These are phyloP conservation scores for Tortrix viridana DNA, from an alignment of 2,888 invertebrate species.

Conservation along the genomic window DNA sequence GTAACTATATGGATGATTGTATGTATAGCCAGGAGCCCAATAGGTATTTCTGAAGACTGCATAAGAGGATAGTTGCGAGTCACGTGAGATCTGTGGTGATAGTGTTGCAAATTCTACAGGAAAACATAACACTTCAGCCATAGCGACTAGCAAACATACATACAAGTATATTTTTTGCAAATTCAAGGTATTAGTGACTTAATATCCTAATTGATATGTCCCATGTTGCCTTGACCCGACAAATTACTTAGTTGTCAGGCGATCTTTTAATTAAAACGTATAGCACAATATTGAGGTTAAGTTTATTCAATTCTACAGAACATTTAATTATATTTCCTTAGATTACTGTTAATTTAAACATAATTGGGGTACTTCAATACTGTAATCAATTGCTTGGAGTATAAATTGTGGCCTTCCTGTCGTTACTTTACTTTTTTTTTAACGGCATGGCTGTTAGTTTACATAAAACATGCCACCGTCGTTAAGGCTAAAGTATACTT, in stretches of 20 bases:
- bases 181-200: too few relatives aligned
- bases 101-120: too few relatives aligned
- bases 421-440: conserved; percentile 1
- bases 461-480: too few relatives aligned
- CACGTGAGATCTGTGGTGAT: too few relatives aligned
- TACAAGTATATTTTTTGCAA: too few relatives aligned
- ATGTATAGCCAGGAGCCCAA: too few relatives aligned
- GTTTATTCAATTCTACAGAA: conserved; percentile 14
- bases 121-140: too few relatives aligned
- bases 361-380: conserved; percentile 23
- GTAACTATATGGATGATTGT: too few relatives aligned
- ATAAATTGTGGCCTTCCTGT: conserved; percentile 3
- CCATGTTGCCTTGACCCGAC: conserved; percentile 27
- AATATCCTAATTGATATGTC: too few relatives aligned
- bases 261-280: conserved; percentile 10
- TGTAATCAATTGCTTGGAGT: conserved; percentile 2
- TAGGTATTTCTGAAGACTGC: too few relatives aligned
- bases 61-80: too few relatives aligned
- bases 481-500: not conserved
- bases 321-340: conserved; percentile 4
- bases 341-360: conserved; percentile 16
- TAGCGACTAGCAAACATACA: too few relatives aligned
- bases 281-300: conserved; percentile 24
- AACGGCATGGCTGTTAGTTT: not conserved
- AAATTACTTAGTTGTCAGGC: conserved; percentile 14